Evolutionary conservation across 2,797 vertebrate genomes (phyloP).

Genomic region (Gastrophryne carolinensis): DNA sequence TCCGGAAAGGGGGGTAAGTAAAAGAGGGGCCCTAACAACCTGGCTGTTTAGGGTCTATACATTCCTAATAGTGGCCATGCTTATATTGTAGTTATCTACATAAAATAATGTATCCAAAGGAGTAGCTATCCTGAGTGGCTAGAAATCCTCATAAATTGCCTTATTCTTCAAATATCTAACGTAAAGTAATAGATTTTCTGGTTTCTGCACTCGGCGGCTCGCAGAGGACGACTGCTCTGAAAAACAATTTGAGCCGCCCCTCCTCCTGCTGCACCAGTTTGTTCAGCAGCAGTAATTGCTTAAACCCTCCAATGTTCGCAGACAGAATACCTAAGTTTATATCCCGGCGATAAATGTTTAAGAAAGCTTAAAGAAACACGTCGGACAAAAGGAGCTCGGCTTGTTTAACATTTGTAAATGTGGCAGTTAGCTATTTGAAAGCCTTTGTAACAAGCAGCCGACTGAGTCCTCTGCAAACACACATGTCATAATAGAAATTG

Average conservation of each 20-base stretch:
- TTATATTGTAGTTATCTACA: too few species aligned
- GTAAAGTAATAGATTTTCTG: background rate
- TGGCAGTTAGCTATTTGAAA: conserved; percentile 33
- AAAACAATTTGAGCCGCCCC: background rate
- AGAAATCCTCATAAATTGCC: too few species aligned
- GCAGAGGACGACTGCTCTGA: background rate
- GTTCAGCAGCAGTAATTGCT: conserved; percentile 20
- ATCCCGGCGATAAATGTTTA: conserved; percentile 43
- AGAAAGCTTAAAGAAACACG: conserved; percentile 31
- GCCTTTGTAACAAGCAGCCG: conserved; percentile 21
- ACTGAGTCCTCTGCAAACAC: conserved; percentile 55
- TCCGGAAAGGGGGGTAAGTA: too few species aligned
- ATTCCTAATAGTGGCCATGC: too few species aligned
- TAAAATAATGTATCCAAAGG: too few species aligned
- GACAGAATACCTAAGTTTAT: conserved; percentile 44
- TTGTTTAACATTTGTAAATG: conserved; percentile 51
- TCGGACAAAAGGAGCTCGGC: conserved; percentile 34
- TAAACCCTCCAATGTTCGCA: conserved; percentile 35
- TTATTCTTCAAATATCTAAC: background rate
- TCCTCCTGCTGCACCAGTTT: conserved; percentile 12
- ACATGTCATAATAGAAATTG: conserved; percentile 52
- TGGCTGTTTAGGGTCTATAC: too few species aligned
- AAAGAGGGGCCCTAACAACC: too few species aligned
- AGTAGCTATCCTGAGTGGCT: too few species aligned
- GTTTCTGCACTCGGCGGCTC: background rate